Percentiles rank a stretch among this genome's conserved stretches.
Evolutionary conservation across 2,113 vertebrate genomes (phyloP).

Genomic region (Microtus pennsylvanicus): DNA sequence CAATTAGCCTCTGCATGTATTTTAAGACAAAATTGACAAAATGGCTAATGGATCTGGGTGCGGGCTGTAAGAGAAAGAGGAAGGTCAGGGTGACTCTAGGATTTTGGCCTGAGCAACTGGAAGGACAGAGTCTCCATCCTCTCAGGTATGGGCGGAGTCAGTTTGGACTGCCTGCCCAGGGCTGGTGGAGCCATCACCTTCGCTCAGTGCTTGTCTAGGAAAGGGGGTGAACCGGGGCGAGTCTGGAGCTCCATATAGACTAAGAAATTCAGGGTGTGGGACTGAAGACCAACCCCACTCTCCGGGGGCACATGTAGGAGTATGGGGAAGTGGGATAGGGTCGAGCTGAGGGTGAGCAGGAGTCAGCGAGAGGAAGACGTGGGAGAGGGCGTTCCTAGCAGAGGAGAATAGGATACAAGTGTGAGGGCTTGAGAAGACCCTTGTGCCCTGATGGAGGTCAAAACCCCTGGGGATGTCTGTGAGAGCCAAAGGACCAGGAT

Average conservation of each 20-base stretch:
- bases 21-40: not conserved
- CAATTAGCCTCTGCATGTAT: not conserved
- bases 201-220: not conserved
- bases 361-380: not conserved
- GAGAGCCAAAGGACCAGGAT: not conserved
- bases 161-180: not conserved
- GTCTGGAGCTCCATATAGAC: not conserved
- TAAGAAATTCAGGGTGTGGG: not conserved
- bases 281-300: not conserved
- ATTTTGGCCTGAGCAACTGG: not conserved
- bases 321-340: not conserved
- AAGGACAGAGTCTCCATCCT: not conserved
- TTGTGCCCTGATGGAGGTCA: not conserved
- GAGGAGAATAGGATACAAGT: not conserved
- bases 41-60: not conserved
- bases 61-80: not conserved
- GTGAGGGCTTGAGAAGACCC: not conserved
- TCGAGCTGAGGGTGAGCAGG: not conserved
- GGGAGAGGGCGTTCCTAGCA: not conserved
- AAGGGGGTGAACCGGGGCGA: not conserved
- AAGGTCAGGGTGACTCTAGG: not conserved
- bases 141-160: not conserved
- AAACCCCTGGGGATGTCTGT: too few species aligned
- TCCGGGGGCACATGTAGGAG: rapidly evolving
- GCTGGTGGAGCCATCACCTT: not conserved